Evolutionary conservation across 2,113 vertebrate genomes (phyloP).

Genomic region (Mionectes macconnelli): DNA sequence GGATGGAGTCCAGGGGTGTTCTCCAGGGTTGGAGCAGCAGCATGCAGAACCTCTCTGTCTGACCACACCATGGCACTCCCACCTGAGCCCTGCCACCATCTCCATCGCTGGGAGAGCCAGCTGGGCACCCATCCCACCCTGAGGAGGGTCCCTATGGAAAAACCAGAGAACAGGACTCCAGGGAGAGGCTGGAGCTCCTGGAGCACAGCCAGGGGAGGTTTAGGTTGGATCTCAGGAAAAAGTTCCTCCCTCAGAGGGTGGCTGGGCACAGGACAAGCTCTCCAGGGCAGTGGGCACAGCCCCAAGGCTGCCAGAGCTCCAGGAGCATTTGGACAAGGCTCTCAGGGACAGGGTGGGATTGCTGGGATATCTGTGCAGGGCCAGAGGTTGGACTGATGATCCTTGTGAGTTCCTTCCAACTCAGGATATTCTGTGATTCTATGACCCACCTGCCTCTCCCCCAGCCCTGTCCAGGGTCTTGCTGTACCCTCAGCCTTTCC

Average conservation of each 20-base stretch:
- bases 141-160: background rate
- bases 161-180: background rate
- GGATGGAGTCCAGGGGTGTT: background rate
- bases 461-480: fast-evolving
- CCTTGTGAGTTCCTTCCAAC: background rate
- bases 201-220: background rate
- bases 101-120: background rate
- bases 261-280: background rate
- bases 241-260: background rate
- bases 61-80: fast-evolving
- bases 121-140: background rate
- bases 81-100: fast-evolving
- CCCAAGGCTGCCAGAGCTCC: background rate
- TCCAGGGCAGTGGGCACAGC: background rate
- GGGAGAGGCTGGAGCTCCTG: background rate
- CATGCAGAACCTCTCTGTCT: background rate
- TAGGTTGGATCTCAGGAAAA: background rate
- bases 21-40: background rate
- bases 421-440: background rate
- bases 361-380: background rate
- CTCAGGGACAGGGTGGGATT: background rate
- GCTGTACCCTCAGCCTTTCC: background rate
- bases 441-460: background rate
- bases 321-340: fast-evolving
- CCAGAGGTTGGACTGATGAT: background rate